A percentile compares a stretch with the other conserved stretches of the same genome.
Evolutionary conservation across 2,888 invertebrate species (phyloP).

Genomic region (Notodonta dromedarius): DNA sequence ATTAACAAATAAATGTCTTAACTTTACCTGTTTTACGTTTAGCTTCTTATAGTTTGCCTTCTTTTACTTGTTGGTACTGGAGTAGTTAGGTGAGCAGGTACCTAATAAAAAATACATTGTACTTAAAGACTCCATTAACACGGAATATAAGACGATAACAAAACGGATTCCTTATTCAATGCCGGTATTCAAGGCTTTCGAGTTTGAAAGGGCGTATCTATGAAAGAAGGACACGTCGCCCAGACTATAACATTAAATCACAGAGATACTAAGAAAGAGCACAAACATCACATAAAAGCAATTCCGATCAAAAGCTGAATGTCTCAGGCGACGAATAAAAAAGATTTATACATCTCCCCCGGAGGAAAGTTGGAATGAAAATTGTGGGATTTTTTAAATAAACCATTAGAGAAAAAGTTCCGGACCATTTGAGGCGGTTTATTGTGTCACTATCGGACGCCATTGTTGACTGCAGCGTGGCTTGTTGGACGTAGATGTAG

Average conservation of each 20-base stretch:
- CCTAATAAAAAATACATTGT: background rate
- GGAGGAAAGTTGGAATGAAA: slow-evolving; percentile 79
- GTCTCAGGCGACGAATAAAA: slow-evolving; percentile 75
- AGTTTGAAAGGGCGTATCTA: slow-evolving; percentile 46
- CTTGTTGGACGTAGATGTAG: slow-evolving; percentile 44
- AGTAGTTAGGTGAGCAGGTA: slow-evolving; percentile 3
- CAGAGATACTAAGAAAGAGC: slow-evolving; percentile 65
- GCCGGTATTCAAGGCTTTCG: slow-evolving; percentile 39
- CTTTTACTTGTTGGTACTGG: slow-evolving; percentile 8
- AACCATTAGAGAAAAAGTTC: slow-evolving; percentile 83
- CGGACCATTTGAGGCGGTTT: slow-evolving; percentile 80
- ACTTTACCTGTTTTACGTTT: too few species aligned
- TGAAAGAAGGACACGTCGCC: slow-evolving; percentile 59
- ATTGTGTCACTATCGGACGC: slow-evolving; percentile 76
- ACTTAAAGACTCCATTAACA: slow-evolving; percentile 43
- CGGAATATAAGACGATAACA: slow-evolving; percentile 41
- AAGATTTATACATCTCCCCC: slow-evolving; percentile 71
- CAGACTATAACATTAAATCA: slow-evolving; percentile 75
- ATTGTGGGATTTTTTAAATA: slow-evolving; percentile 81
- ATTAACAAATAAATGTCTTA: too few species aligned
- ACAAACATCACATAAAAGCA: slow-evolving; percentile 81
- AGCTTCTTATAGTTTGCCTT: too few species aligned
- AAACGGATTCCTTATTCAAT: slow-evolving; percentile 44
- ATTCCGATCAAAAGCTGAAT: slow-evolving; percentile 78
- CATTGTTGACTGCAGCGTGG: slow-evolving; percentile 71